Conservation (phyloP, 2,113 vertebrate genomes). For the Cryptoleucopteryx plumbea region DNA sequence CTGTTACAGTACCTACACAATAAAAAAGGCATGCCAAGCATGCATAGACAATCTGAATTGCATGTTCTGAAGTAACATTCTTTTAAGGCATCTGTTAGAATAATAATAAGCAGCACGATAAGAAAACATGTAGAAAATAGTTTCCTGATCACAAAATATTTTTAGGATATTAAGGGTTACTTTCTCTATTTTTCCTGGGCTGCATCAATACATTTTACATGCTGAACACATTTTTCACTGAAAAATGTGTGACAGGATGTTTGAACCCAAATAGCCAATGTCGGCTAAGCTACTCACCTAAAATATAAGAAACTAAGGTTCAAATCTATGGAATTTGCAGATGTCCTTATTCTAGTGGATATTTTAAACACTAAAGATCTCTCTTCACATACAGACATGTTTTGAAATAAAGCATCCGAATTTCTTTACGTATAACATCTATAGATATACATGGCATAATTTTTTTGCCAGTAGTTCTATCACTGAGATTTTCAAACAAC, state of each 20-base stretch:
- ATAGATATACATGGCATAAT: no score
- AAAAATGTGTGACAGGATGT: background rate
- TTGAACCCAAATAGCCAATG: background rate
- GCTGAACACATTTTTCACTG: background rate
- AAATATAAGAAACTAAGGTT: background rate
- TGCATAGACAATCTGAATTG: background rate
- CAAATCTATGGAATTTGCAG: background rate
- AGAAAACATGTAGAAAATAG: background rate
- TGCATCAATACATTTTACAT: background rate
- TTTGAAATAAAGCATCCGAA: background rate
- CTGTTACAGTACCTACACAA: background rate
- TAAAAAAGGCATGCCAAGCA: background rate
- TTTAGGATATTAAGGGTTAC: background rate
- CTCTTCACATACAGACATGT: background rate
- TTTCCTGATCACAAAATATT: background rate
- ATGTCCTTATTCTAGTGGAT: background rate
- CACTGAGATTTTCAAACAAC: background rate
- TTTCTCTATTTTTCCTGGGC: background rate
- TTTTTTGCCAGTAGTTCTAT: background rate
- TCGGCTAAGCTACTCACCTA: background rate
- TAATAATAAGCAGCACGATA: background rate
- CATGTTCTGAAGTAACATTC: background rate
- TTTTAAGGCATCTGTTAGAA: background rate
- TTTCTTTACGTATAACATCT: background rate
- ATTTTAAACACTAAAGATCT: background rate